Evolutionary conservation across 1,140 invertebrate species (phyloP).

Genomic region (Heliconius hermathena): DNA sequence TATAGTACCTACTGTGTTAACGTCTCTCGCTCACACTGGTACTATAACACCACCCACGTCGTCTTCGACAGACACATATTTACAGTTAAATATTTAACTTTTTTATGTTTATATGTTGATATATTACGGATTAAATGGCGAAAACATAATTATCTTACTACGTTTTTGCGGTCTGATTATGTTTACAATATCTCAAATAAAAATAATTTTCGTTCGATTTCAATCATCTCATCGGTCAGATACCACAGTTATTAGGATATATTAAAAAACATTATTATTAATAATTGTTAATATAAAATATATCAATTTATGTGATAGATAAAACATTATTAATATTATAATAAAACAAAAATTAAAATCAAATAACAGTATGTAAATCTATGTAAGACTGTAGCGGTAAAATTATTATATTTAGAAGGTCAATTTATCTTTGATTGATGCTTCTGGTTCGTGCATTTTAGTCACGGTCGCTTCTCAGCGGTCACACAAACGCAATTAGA

Average conservation of each 20-base stretch:
- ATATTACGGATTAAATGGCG: neutral
- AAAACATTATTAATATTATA: neutral
- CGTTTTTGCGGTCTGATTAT: too few species aligned
- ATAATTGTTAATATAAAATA: slow-evolving; percentile 15
- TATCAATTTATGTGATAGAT: slow-evolving; percentile 30
- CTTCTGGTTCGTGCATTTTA: slow-evolving; percentile 42
- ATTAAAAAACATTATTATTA: slow-evolving; percentile 4
- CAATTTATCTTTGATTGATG: slow-evolving; percentile 48
- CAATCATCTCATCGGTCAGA: neutral
- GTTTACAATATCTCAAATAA: too few species aligned
- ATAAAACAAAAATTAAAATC: neutral
- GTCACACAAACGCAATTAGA: slow-evolving; percentile 41
- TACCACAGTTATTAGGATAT: neutral
- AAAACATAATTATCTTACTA: too few species aligned
- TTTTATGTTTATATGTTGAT: neutral
- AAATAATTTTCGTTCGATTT: neutral
- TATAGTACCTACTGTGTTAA: slow-evolving; percentile 45
- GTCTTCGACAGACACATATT: slow-evolving; percentile 29
- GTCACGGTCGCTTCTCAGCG: slow-evolving; percentile 40
- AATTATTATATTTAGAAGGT: slow-evolving; percentile 19
- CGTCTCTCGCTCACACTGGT: slow-evolving; percentile 42
- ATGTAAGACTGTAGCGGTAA: neutral
- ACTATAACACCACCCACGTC: slow-evolving; percentile 53
- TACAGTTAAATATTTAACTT: slow-evolving; percentile 19
- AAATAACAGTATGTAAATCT: neutral